Base-by-base conservation (phyloP, 2,113 vertebrate genomes). In the Nyctereutes procyonoides region DNA sequence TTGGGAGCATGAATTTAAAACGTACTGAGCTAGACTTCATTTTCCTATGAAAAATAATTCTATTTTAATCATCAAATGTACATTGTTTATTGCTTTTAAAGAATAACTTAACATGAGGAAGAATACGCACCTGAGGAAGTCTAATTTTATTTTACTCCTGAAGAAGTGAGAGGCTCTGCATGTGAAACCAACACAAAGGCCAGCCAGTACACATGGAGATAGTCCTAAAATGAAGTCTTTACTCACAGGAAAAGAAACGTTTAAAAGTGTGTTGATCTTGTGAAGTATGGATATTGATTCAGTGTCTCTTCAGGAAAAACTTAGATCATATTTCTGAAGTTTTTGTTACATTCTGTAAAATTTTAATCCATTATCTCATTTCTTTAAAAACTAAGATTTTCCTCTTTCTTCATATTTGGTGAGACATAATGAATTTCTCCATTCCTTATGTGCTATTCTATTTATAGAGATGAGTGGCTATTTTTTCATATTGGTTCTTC, bases 1-100 rank as follows among this genome's bases (percentile, higher is more conserved):
- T 90, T 62, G 35, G 88, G 32, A 89, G 10, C 73, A n/a, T 38
- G 86, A 93, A 90, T 90, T 35, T n/a, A 71, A 90, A 88, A 73
- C 48, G 77, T 77, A 87, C 16, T 89, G 76, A 96, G 69, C 56
- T 84, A 71, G 79, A 74, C 15, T 80, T 98, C 83, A 81, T 80
- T 98, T 97, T 83, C 43, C 60, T 77, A 12, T 82, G 73, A 91
- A 94, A 94, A 96, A 62, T 58, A 97, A 86, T 86, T 77, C 43
- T 77, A n/a, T 90, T 35, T 14, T 96, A 89, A 96, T 95, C 58
- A 53, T 43, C 63, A 48, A 56, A 32, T 62, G 56, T 69, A 51
- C 30, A 56, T 86, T 89, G 55, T 55, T 97, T 96, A 93, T 90
- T 92, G 62, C 38, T 83, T 95, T 96, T 63, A 93, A 93, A 69